Conservation (phyloP, 2,113 vertebrate genomes). For the Noctilio leporinus region DNA sequence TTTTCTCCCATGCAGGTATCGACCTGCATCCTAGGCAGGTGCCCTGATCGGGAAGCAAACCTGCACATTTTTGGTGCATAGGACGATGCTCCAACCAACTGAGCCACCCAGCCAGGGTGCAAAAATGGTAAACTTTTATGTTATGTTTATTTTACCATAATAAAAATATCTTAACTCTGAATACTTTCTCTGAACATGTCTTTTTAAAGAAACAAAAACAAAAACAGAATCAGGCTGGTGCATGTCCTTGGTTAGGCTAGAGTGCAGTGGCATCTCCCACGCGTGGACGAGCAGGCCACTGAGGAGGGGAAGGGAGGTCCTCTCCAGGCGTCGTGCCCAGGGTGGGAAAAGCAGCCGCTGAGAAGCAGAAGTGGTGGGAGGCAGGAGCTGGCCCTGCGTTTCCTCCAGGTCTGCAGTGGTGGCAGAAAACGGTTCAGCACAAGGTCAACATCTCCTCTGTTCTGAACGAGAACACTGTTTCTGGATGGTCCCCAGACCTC, state of each 20-base stretch:
- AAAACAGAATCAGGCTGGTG: background rate
- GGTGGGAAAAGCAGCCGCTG: background rate
- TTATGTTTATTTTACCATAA: background rate
- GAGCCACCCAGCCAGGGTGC: too few relatives aligned
- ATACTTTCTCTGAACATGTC: background rate
- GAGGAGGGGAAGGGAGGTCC: background rate
- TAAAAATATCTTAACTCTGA: background rate
- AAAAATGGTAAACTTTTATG: background rate
- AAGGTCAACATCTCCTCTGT: background rate
- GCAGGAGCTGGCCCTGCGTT: background rate
- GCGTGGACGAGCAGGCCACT: background rate
- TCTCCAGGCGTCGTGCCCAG: rapidly evolving
- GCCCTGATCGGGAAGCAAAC: too few relatives aligned
- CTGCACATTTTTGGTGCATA: too few relatives aligned
- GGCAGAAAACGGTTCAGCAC: background rate
- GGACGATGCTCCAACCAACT: too few relatives aligned
- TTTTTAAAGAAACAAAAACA: background rate
- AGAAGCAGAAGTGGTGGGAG: background rate
- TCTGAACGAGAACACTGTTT: background rate
- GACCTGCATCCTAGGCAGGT: too few relatives aligned
- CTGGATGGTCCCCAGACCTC: background rate
- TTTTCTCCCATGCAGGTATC: too few relatives aligned
- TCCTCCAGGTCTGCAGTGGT: too few relatives aligned
- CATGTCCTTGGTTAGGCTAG: background rate
- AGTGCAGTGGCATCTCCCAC: too few relatives aligned